Base-by-base conservation (phyloP, 2,113 vertebrate genomes). In the Eleginops maclovinus region DNA sequence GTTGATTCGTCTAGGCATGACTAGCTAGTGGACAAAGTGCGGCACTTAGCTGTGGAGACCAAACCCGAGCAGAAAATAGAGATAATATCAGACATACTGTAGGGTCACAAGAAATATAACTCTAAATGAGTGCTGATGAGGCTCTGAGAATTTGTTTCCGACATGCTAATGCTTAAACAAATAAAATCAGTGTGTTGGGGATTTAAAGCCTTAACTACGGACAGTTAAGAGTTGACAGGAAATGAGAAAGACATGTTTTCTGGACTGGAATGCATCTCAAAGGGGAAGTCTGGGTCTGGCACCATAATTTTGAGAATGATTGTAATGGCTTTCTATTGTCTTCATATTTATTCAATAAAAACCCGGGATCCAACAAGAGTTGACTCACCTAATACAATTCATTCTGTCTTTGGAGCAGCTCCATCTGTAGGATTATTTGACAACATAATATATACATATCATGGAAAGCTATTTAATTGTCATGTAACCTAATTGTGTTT, bases 381-480 rank as follows among this genome's bases (percentile, higher is more conserved):
- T 67, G 40, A 75, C 66, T 67, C 26, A 22, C 26, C 47, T 67
- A 56, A 81, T 67, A 3, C 19, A 31, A 61, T 73, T 54, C 40
- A 61, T 61, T 24, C 21, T 55, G 40, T 74, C 36, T 36, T 40
- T 17, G 14, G 1, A 71, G 46, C 26, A 47, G n/a, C 40, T 68
- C 56, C 55, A 15, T 61, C 36, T 62, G 51, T 31, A 31, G 31
- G 16, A 56, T 58, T 54, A 4, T 40, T 46, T 49, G 41, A 40
- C 2, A 21, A 58, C 17, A 56, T 17, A 8, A 50, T 53, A 11
- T 14, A 72, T 63, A 36, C 49, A 16, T 21, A 14, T 58, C 11
- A 21, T 63, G 26, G 50, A 58, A 58, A 58, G 31, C 31, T 31
- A 31, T 55, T 21, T 6, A 7, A 31, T 47, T 70, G 13, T 24